A percentile compares a stretch with the other conserved stretches of the same genome.
phyloP scores from a whole-genome alignment of 1,140 invertebrate genomes.

The Macrostomum lignano region DNA sequence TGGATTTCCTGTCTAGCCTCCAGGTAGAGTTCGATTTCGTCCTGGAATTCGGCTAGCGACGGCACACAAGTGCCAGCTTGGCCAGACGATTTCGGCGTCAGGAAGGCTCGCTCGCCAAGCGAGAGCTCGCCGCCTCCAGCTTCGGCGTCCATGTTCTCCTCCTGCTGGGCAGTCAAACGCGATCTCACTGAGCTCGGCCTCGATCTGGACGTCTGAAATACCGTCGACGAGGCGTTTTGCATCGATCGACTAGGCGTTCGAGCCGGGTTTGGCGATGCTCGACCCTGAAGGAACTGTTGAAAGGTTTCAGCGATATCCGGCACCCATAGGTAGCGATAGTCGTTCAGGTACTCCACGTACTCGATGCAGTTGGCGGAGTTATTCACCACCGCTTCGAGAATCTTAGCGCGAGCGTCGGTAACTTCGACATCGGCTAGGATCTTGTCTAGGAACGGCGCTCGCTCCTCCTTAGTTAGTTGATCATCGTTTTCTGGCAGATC shows the following conservation, averaged over 20 bases:
- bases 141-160: slow-evolving; percentile 9
- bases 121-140: too few species aligned
- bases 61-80: slow-evolving; percentile 12
- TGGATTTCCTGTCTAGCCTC: background rate
- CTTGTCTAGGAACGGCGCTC: too few species aligned
- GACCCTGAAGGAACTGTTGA: slow-evolving; percentile 18
- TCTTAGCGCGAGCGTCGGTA: too few species aligned
- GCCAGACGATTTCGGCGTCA: slow-evolving; percentile 23
- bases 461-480: too few species aligned
- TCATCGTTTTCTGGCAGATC: too few species aligned
- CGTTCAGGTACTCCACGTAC: slow-evolving; percentile 14
- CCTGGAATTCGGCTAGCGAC: slow-evolving; percentile 23
- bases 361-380: too few species aligned
- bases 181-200: background rate
- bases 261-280: slow-evolving; percentile 16
- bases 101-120: slow-evolving; percentile 18
- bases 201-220: background rate
- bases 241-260: slow-evolving; percentile 6
- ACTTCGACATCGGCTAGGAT: too few species aligned
- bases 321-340: slow-evolving; percentile 22
- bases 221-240: background rate
- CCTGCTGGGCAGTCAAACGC: slow-evolving; percentile 4
- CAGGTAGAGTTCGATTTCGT: slow-evolving; percentile 22
- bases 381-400: too few species aligned
- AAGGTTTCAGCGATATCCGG: slow-evolving; percentile 25